phyloP scores from a whole-genome alignment of 2,113 vertebrate genomes.

The Albula goreensis region DNA sequence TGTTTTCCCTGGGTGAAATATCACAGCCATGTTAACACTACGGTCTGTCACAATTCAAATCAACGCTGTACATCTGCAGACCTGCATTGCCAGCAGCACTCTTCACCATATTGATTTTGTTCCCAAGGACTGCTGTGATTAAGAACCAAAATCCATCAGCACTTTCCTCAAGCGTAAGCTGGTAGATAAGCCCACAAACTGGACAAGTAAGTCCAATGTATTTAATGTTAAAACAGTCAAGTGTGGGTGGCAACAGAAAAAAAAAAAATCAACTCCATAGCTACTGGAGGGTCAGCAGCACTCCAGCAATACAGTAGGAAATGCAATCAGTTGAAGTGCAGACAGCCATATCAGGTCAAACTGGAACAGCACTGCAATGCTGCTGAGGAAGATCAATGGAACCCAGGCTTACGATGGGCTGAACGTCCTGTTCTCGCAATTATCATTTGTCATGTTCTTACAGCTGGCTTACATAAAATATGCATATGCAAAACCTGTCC shows the following conservation, averaged over 20 bases:
- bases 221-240: not conserved
- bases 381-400: too few species aligned
- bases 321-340: not conserved
- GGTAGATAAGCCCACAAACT: not conserved
- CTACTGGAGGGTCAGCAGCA: not conserved
- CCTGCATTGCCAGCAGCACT: not conserved
- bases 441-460: not conserved
- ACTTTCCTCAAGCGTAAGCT: not conserved
- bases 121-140: too few species aligned
- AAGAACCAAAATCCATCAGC: too few species aligned
- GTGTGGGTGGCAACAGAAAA: not conserved
- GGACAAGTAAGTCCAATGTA: not conserved
- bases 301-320: not conserved
- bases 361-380: not conserved
- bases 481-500: constrained; percentile 43
- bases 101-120: not conserved
- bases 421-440: not conserved
- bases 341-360: not conserved
- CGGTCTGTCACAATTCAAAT: too few species aligned
- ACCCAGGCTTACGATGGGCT: not conserved
- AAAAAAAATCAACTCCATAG: too few species aligned
- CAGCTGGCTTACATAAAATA: constrained; percentile 11
- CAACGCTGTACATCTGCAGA: too few species aligned
- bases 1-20: too few species aligned
- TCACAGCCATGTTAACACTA: too few species aligned